Base-by-base conservation (phyloP, 2,797 vertebrate genomes). In the Tragopan temminckii region DNA sequence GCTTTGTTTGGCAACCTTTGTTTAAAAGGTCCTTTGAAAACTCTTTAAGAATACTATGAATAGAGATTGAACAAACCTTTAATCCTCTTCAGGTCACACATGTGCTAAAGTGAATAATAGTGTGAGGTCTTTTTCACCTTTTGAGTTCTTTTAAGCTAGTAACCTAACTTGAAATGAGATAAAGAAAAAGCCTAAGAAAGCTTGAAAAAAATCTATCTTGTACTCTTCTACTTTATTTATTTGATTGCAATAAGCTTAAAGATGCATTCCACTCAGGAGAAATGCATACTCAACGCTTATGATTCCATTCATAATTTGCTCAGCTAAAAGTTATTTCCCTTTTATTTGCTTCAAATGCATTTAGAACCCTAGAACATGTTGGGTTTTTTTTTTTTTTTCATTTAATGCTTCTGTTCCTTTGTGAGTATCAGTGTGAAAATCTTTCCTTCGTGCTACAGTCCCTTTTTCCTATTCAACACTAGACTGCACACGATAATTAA, bases 401-500 rank as follows among this genome's bases (percentile, higher is more conserved):
- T 84, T 85, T 88, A 95, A 90, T 82, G 84, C 53, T 85, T 46
- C 38, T 40, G 81, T 83, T 72, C 88, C 89, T 77, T 86, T 90
- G 92, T 96, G 95, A 97, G 95, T 97, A 97, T 98, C 97, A 93
- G 97, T 97, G 97, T 98, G 98, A 98, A 98, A 98, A 97, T 96
- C 97, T 97, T 97, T 97, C 98, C 98, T 98, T 98, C 98, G 25
- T 97, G 97, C 98, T 98, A 94, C 93, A 96, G 84, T 83, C 89
- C 90, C 93, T 89, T 96, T 93, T 91, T 88, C 81, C 80, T 67
- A 93, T 97, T 97, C 98, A 98, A 98, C 98, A 98, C 98, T 97
- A 98, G 98, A 97, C 98, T 98, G 98, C 98, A 98, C 98, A 97
- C 96, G 91, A 98, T 98, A 98, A 99, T 99, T 98, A 99, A 98